A percentile compares a stretch with the other conserved stretches of the same genome.
These are phyloP conservation scores for Apistogramma diplotaenia DNA, from an alignment of 2,113 vertebrate genomes.

Conservation along the genomic window DNA sequence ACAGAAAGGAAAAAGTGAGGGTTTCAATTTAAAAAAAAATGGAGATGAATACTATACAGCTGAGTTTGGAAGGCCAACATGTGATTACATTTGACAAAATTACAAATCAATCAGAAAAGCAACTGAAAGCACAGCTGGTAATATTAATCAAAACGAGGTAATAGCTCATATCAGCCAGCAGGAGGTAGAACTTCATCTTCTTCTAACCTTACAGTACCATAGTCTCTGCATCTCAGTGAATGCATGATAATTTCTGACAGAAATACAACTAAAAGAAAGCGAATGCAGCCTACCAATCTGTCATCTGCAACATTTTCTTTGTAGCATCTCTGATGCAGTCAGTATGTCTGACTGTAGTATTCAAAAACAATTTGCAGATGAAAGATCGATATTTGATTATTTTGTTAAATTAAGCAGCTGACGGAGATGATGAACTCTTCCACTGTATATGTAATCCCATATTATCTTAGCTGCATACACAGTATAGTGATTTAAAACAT, in stretches of 20 bases:
- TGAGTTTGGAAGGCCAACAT: not conserved
- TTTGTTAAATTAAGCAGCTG: not conserved
- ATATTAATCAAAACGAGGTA: conserved; percentile 28
- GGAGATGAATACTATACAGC: not conserved
- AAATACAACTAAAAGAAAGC: not conserved
- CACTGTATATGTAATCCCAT: too few relatives aligned
- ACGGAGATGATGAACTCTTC: too few relatives aligned
- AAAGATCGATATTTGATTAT: not conserved
- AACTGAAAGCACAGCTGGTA: not conserved
- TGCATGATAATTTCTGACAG: not conserved
- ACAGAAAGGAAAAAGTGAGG: not conserved
- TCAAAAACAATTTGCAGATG: not conserved
- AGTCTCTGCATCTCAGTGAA: not conserved
- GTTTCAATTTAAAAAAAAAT: not conserved
- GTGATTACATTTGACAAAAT: not conserved
- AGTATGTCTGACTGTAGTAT: not conserved
- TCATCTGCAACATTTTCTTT: not conserved
- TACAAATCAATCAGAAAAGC: not conserved
- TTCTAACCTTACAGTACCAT: not conserved
- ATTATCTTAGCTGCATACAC: too few relatives aligned
- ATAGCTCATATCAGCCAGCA: conserved; percentile 61
- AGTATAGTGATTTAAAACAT: too few relatives aligned
- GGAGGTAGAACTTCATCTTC: conserved; percentile 61
- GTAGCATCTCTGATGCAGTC: not conserved
- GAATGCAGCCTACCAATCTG: not conserved